Evolutionary conservation across 2,113 vertebrate species (phyloP).

Genomic region (Carettochelys insculpta): DNA sequence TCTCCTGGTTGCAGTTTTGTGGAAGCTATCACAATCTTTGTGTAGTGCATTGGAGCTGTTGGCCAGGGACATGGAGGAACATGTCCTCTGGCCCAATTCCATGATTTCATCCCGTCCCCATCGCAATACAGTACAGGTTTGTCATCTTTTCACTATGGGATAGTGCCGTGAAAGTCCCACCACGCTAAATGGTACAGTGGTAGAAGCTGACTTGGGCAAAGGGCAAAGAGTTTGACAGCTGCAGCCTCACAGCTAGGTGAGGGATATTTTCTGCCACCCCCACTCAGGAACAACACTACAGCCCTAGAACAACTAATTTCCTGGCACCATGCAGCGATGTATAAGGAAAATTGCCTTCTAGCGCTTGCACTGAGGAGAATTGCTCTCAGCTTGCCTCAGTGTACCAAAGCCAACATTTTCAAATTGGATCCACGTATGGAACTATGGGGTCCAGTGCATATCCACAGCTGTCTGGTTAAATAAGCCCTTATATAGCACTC

Average conservation of each 20-base stretch:
- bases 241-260: not conserved
- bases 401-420: not conserved
- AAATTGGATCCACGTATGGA: rapidly evolving
- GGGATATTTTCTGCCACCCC: not conserved
- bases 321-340: not conserved
- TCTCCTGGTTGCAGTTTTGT: not conserved
- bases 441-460: not conserved
- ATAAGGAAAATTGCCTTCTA: not conserved
- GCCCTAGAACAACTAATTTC: not conserved
- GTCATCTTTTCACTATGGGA: not conserved
- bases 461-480: not conserved
- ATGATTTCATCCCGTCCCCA: not conserved
- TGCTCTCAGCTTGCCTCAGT: not conserved
- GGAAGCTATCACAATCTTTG: not conserved
- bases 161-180: not conserved
- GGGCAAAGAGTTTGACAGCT: not conserved
- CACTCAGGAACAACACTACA: not conserved
- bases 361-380: not conserved
- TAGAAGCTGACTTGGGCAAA: too few species aligned
- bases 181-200: not conserved
- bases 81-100: not conserved
- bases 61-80: not conserved
- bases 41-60: not conserved
- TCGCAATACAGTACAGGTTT: not conserved
- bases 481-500: not conserved